A percentile compares a stretch with the other conserved stretches of the same genome.
These are phyloP conservation scores for Hassar affinis DNA, from an alignment of 2,113 vertebrate species.

Conservation along the genomic window DNA sequence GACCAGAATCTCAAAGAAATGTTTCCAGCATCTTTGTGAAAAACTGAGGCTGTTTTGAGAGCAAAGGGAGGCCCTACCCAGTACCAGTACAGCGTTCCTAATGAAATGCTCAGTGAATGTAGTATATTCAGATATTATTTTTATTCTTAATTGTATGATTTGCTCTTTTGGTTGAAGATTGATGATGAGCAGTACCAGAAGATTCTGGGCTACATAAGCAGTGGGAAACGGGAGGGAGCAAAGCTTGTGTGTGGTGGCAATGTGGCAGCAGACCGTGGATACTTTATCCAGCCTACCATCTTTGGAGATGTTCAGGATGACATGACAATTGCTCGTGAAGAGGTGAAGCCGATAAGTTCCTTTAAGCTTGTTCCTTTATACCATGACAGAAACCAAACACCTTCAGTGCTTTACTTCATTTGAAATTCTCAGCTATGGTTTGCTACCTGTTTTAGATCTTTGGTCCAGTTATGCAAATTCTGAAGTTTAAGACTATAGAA, in stretches of 20 bases:
- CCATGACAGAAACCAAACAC: neutral
- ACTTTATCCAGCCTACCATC: constrained; percentile 93
- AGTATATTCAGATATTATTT: neutral
- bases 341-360: constrained; percentile 74
- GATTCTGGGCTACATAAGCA: constrained; percentile 88
- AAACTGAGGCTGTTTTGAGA: too few relatives aligned
- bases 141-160: neutral
- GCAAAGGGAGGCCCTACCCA: too few relatives aligned
- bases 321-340: constrained; percentile 94
- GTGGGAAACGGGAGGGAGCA: constrained; percentile 87
- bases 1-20: too few relatives aligned
- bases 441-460: constrained; percentile 81
- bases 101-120: too few relatives aligned
- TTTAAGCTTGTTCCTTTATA: neutral
- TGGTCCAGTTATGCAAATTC: constrained; percentile 96
- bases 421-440: neutral
- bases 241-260: constrained; percentile 90
- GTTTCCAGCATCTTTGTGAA: too few relatives aligned
- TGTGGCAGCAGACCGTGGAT: constrained; percentile 86
- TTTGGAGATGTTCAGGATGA: constrained; percentile 89
- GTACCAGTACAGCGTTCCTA: too few relatives aligned
- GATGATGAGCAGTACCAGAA: constrained; percentile 92
- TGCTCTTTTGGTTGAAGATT: constrained; percentile 69
- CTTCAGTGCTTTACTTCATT: neutral
- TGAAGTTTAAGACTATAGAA: constrained; percentile 90